Conservation (phyloP, 2,113 vertebrate genomes). For the Corythoichthys haematopterus region DNA sequence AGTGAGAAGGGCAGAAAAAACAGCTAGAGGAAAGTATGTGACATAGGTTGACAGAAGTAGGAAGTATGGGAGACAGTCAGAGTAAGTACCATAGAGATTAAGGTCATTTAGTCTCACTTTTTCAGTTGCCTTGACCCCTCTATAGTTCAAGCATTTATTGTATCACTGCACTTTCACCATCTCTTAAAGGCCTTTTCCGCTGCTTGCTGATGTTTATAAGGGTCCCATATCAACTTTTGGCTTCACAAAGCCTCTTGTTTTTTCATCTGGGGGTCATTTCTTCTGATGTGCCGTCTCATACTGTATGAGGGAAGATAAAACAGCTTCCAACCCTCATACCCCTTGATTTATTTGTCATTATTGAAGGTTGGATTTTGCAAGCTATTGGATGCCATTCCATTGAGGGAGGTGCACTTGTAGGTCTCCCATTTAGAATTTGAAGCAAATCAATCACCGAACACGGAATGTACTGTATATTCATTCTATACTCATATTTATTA, state of each 20-base stretch:
- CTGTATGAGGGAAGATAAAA: constrained; percentile 13
- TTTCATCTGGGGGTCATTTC: constrained; percentile 59
- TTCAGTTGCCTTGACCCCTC: constrained; percentile 12
- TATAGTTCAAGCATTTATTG: constrained; percentile 20
- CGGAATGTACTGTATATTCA: background rate
- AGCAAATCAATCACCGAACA: constrained; percentile 13
- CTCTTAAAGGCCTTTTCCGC: constrained; percentile 37
- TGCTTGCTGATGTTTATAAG: constrained; percentile 29
- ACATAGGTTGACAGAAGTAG: constrained; percentile 2
- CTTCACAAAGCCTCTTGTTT: constrained; percentile 41
- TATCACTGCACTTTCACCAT: constrained; percentile 20
- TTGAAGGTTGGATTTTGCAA: constrained; percentile 1
- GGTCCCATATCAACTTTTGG: constrained; percentile 23
- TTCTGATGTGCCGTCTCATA: constrained; percentile 40
- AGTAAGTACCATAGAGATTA: background rate
- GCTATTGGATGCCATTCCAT: constrained; percentile 2
- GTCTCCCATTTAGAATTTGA: constrained; percentile 6
- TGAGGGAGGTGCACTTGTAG: constrained; percentile 3
- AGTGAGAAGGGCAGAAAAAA: background rate
- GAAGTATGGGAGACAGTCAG: constrained; percentile 1
- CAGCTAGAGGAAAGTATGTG: background rate
- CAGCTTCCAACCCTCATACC: constrained; percentile 7
- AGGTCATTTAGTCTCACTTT: constrained; percentile 2
- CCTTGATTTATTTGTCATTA: background rate
- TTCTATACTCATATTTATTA: constrained; percentile 8